Conservation (phyloP, 2,113 vertebrate species). For the Damaliscus lunatus region DNA sequence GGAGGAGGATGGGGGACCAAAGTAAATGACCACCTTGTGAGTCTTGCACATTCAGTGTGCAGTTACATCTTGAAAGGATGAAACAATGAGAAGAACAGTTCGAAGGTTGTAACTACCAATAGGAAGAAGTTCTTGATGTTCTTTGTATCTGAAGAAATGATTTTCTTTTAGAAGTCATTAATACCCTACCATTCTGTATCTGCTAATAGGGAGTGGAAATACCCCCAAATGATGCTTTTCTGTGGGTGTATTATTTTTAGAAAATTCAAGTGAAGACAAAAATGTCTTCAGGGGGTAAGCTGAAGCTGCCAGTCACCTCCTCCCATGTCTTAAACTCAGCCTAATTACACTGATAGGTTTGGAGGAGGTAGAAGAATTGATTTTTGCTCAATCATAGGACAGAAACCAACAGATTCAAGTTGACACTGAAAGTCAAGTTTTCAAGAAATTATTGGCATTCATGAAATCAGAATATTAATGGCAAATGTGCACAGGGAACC, state of each 20-base stretch:
- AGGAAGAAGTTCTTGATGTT: neutral
- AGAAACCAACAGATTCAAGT: slow-evolving; percentile 62
- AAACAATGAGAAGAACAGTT: neutral
- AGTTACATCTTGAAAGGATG: neutral
- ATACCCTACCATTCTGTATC: neutral
- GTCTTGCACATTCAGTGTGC: neutral
- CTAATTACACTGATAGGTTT: neutral
- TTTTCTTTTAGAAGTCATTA: neutral
- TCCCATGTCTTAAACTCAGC: neutral
- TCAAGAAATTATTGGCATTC: slow-evolving; percentile 66
- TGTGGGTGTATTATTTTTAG: neutral
- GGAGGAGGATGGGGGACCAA: neutral
- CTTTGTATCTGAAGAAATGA: neutral
- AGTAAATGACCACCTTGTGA: neutral
- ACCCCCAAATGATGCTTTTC: neutral
- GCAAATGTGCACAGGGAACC: slow-evolving; percentile 63
- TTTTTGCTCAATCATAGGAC: slow-evolving; percentile 32
- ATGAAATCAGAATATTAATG: slow-evolving; percentile 63
- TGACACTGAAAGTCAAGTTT: slow-evolving; percentile 64
- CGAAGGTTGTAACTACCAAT: neutral
- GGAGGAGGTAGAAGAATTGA: slow-evolving; percentile 3
- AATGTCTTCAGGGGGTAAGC: neutral
- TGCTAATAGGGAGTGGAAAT: neutral
- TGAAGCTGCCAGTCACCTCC: neutral
- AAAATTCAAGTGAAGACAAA: neutral